phyloP scores from a whole-genome alignment of 2,888 invertebrate species.

The Drosophila pseudotalamancana region DNA sequence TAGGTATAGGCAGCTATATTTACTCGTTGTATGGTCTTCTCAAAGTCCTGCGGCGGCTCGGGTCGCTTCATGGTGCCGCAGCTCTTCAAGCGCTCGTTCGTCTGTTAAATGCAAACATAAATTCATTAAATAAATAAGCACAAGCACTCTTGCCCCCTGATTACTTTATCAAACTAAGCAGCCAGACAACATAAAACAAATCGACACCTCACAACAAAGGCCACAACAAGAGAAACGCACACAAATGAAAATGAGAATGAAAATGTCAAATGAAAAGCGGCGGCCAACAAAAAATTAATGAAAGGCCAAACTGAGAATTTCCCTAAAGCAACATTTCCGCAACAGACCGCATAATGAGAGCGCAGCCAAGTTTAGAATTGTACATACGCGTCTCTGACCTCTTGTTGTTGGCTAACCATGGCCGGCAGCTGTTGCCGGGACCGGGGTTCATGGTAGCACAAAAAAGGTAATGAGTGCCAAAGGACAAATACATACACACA shows the following conservation, averaged over 20 bases:
- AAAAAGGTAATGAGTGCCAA: slow-evolving; percentile 79
- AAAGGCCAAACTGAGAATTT: slow-evolving; percentile 65
- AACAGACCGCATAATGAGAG: slow-evolving; percentile 83
- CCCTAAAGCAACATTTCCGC: slow-evolving; percentile 81
- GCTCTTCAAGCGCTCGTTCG: slow-evolving; percentile 82
- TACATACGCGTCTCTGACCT: slow-evolving; percentile 65
- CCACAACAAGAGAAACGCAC: slow-evolving; percentile 33
- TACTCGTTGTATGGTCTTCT: slow-evolving; percentile 84
- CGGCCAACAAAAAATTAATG: slow-evolving; percentile 66
- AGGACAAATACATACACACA: slow-evolving; percentile 71
- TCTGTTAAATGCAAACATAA: slow-evolving; percentile 60
- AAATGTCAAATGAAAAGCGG: slow-evolving; percentile 72
- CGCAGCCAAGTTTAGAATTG: slow-evolving; percentile 60
- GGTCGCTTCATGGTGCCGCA: slow-evolving; percentile 83
- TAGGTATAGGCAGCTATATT: slow-evolving; percentile 49
- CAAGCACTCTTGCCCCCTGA: slow-evolving; percentile 37
- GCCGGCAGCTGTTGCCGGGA: slow-evolving; percentile 38
- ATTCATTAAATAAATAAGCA: slow-evolving; percentile 36
- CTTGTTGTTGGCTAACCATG: slow-evolving; percentile 28
- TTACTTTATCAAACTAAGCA: slow-evolving; percentile 68
- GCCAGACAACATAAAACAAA: slow-evolving; percentile 48
- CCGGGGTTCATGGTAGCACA: slow-evolving; percentile 16
- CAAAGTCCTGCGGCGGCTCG: slow-evolving; percentile 84
- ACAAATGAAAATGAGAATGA: slow-evolving; percentile 34
- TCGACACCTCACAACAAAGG: slow-evolving; percentile 65